These are phyloP conservation scores for Neosilurus hyrtlii DNA, from an alignment of 2,797 vertebrate genomes.

Conservation along the genomic window DNA sequence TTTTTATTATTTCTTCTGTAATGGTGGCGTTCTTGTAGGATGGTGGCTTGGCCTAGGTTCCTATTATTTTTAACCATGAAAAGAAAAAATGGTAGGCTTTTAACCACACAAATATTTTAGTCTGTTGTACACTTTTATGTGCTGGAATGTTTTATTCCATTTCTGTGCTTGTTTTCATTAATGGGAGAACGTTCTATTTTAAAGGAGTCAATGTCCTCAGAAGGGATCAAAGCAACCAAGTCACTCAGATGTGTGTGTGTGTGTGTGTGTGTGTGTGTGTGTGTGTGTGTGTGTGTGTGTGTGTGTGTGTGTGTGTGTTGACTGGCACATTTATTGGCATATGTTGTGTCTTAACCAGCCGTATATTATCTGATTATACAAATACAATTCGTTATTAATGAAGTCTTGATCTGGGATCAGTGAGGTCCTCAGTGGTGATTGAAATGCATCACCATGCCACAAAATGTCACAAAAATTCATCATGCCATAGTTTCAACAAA, in stretches of 20 bases:
- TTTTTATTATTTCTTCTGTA: too few species aligned
- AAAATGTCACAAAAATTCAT: too few species aligned
- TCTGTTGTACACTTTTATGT: not conserved
- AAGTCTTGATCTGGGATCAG: not conserved
- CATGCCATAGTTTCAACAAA: too few species aligned
- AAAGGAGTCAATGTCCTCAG: not conserved
- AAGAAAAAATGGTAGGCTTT: too few species aligned
- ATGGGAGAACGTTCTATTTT: not conserved
- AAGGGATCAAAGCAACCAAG: not conserved
- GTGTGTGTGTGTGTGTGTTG: not conserved
- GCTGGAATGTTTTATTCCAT: not conserved
- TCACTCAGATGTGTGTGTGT: not conserved
- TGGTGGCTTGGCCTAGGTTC: too few species aligned
- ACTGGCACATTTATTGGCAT: not conserved
- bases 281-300: not conserved
- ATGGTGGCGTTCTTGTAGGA: too few species aligned
- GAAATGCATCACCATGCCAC: not conserved
- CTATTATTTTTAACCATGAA: not conserved
- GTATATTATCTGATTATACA: not conserved
- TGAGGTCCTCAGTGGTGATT: not conserved
- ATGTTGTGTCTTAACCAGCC: not conserved
- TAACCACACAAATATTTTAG: not conserved
- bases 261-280: not conserved
- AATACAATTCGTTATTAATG: not conserved
- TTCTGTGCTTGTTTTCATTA: not conserved